These are phyloP conservation scores for Bufotes viridis DNA, from an alignment of 2,797 vertebrate species.

Conservation along the genomic window DNA sequence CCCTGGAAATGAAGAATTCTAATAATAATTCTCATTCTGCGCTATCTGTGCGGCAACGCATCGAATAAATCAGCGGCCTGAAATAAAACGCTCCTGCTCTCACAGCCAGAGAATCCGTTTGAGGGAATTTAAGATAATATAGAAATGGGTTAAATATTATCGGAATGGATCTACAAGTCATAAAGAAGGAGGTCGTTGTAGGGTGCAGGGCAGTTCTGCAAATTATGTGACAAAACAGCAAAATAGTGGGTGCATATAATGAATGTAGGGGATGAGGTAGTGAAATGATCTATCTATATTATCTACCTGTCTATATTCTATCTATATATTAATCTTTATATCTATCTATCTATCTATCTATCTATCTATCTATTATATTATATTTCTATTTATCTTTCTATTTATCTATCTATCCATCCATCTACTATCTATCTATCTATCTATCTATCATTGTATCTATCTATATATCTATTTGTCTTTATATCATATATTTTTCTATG, in stretches of 20 bases:
- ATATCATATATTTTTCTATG: neutral
- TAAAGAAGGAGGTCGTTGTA: neutral
- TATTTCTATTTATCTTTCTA: neutral
- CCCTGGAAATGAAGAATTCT: neutral
- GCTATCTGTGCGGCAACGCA: neutral
- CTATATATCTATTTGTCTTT: slow-evolving; percentile 32
- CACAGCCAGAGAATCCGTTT: neutral
- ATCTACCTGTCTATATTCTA: neutral
- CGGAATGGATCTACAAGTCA: too few species aligned
- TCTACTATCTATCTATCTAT: slow-evolving; percentile 19
- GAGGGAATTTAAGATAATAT: neutral
- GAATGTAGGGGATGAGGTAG: too few species aligned
- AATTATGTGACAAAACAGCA: neutral
- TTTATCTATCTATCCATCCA: neutral
- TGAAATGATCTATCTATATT: too few species aligned
- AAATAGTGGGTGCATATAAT: too few species aligned
- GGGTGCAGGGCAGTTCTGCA: neutral
- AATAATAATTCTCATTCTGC: too few species aligned
- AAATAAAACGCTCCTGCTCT: neutral
- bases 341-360: slow-evolving; percentile 36
- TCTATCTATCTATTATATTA: slow-evolving; percentile 1
- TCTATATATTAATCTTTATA: slow-evolving; percentile 23
- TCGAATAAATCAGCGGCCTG: neutral
- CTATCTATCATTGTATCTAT: slow-evolving; percentile 30
- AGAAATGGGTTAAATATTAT: neutral